These are phyloP conservation scores for Contarinia nasturtii DNA, from an alignment of 1,140 invertebrate species.

Conservation along the genomic window DNA sequence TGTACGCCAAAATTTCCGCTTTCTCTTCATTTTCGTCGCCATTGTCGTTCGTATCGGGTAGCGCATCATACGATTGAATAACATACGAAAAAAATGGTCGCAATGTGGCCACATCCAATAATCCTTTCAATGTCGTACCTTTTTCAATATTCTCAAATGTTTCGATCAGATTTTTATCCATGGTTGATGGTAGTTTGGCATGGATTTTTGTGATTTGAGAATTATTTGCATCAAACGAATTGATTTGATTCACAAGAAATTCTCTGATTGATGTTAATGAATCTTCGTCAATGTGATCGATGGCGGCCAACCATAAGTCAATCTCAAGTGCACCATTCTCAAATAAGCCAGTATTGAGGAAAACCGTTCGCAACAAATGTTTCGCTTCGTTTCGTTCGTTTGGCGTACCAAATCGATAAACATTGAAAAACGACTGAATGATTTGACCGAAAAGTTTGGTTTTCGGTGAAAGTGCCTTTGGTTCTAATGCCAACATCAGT, in stretches of 20 bases:
- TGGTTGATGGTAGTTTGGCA: neutral
- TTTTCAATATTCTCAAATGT: conserved; percentile 18
- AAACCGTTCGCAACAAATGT: conserved; percentile 27
- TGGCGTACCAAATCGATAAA: conserved; percentile 23
- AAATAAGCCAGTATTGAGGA: conserved; percentile 39
- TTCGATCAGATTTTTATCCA: conserved; percentile 11
- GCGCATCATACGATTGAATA: neutral
- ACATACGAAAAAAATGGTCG: conserved; percentile 14
- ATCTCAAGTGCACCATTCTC: conserved; percentile 35
- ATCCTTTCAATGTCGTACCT: conserved; percentile 17
- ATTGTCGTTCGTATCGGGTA: conserved; percentile 1
- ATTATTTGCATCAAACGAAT: neutral
- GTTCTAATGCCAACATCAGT: conserved; percentile 35
- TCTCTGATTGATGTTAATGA: conserved; percentile 12
- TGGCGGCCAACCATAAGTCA: conserved; percentile 40
- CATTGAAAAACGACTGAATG: conserved; percentile 30
- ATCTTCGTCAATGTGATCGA: conserved; percentile 17
- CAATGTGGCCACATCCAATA: conserved; percentile 14
- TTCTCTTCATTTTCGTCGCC: conserved; percentile 3
- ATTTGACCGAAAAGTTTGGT: conserved; percentile 35
- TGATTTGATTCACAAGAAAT: conserved; percentile 14
- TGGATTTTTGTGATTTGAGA: neutral
- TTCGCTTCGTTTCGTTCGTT: conserved; percentile 19
- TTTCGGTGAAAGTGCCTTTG: conserved; percentile 30
- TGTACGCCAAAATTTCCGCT: conserved; percentile 12